Evolutionary conservation across 1,140 invertebrate species (phyloP), one percentile per base, ranked within the genome.

Genomic region (Nephila pilipes): DNA sequence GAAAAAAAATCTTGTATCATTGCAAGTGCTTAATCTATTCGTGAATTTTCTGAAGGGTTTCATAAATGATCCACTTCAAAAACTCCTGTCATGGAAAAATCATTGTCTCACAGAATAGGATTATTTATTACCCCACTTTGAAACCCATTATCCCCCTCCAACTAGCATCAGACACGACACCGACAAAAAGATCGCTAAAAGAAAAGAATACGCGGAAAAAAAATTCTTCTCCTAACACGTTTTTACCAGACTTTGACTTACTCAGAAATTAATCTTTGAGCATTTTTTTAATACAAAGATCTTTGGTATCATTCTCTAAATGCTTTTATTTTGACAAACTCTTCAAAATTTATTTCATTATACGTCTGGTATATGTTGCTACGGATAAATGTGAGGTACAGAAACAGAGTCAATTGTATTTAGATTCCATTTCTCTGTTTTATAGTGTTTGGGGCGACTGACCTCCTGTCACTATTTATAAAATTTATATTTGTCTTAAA

Each of bases 111-210:
- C 22, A 60, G 89, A 83, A 83, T 83, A 83, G 46, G 89, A 63
- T 91, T 83, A 91, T 91, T 91, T 91, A 91, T 91, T 91, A 46
- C 79, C 36, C 63, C 89, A 91, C 89, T 91, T 91, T 91, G 58
- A 81, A 81, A 60, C 55, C 55, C 89, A 91, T 91, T 91, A 91
- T 91, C 57, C 75, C 89, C 38, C 57, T 91, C 36, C 22, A 80
- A 80, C 46, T 58, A 79, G 75, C 69, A 36, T 79, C 55, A 55
- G 29, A 79, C 36, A 46, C 54, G 85, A 54, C 87, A 88, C 60
- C 87, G 63, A 88, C 87, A 88, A 54, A 87, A 88, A 88, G 25
- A 36, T 10, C 32, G 4, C 29, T 6, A 29, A 60, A 85, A 58
- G 60, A 87, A 57, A 1, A 29, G 6, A 46, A 1, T 46, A 46